A percentile compares a stretch with the other conserved stretches of the same genome.
Conservation (phyloP, 2,888 invertebrate species). For the Tuta absoluta region DNA sequence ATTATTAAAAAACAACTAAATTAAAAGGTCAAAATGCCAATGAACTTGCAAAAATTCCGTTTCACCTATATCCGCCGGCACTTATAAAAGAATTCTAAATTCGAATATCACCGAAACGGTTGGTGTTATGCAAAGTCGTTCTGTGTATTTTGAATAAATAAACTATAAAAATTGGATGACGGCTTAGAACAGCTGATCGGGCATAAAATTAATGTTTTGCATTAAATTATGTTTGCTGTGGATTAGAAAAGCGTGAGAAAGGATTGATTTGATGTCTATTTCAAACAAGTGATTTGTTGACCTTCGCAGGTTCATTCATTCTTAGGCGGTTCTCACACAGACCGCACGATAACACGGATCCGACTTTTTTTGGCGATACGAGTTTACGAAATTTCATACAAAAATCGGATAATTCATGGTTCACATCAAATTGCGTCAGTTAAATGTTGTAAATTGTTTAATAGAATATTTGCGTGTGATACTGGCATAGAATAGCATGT, state of each 20-base stretch:
- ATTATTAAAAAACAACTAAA: background rate
- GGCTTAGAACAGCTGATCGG: background rate
- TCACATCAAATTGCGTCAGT: no score
- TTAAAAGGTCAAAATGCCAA: background rate
- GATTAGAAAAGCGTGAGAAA: constrained; percentile 15
- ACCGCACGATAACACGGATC: no score
- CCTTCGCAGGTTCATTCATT: background rate
- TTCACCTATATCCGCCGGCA: constrained; percentile 3
- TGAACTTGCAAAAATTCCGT: constrained; percentile 7
- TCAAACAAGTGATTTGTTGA: background rate
- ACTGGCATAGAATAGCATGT: no score
- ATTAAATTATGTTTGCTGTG: background rate
- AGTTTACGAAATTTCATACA: no score
- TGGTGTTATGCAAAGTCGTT: constrained; percentile 1
- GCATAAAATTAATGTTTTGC: background rate
- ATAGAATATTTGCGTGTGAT: no score
- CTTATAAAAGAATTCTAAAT: background rate
- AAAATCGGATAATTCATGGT: no score
- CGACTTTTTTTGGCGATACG: no score
- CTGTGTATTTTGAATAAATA: constrained; percentile 2
- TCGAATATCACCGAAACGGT: background rate
- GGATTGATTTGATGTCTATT: background rate
- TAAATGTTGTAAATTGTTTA: no score
- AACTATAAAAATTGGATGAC: background rate
- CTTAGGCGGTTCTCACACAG: no score